Evolutionary conservation across 2,888 invertebrate genomes (phyloP).

Genomic region (Anthophora plumipes): DNA sequence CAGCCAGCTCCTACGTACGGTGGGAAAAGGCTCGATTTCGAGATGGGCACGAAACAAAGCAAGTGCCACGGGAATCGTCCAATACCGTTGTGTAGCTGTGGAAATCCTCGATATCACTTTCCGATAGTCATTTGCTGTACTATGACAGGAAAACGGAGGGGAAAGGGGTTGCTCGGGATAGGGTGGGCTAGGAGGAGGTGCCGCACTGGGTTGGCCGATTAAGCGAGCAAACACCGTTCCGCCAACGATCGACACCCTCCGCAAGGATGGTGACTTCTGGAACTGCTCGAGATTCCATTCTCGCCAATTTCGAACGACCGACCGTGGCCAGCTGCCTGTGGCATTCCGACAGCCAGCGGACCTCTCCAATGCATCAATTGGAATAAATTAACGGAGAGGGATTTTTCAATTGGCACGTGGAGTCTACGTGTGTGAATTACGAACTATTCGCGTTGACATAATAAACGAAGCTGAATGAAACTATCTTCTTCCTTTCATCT

Average conservation of each 20-base stretch:
- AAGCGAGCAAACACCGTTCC: slow-evolving; percentile 67
- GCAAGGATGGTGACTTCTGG: slow-evolving; percentile 66
- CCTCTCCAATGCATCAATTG: slow-evolving; percentile 53
- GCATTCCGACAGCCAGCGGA: slow-evolving; percentile 62
- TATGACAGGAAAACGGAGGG: slow-evolving; percentile 47
- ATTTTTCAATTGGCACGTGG: neutral
- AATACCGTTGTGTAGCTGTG: slow-evolving; percentile 71
- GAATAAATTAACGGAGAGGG: slow-evolving; percentile 32
- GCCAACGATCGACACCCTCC: slow-evolving; percentile 69
- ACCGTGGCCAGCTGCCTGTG: slow-evolving; percentile 55
- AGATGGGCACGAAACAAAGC: slow-evolving; percentile 65
- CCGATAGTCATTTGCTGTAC: slow-evolving; percentile 67
- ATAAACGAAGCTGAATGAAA: too few relatives aligned
- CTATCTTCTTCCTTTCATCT: too few relatives aligned
- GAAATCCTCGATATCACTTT: slow-evolving; percentile 80
- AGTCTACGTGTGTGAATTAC: too few relatives aligned
- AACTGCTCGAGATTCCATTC: slow-evolving; percentile 75
- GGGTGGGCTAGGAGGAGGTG: slow-evolving; percentile 43
- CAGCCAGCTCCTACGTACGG: slow-evolving; percentile 18
- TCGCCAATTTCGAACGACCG: slow-evolving; percentile 70
- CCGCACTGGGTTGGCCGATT: slow-evolving; percentile 63
- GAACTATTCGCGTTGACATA: neutral
- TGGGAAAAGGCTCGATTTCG: slow-evolving; percentile 48
- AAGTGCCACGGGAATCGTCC: slow-evolving; percentile 71
- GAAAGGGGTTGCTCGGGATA: slow-evolving; percentile 32